Conservation (phyloP, 2,888 invertebrate genomes). For the Diabrotica balteata region DNA sequence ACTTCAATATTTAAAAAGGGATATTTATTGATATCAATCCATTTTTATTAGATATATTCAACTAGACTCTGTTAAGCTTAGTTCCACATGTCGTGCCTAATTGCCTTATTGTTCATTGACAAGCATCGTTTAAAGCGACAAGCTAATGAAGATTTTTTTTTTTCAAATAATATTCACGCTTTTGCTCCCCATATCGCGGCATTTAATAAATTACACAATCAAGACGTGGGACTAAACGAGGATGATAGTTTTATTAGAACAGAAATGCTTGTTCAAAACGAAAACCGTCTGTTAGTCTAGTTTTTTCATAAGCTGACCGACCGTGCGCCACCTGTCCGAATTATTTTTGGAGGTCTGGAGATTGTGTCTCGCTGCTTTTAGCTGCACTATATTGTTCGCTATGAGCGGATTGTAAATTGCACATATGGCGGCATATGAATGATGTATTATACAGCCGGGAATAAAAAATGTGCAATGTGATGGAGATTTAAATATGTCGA, state of each 20-base stretch:
- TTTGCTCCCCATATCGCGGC: not conserved
- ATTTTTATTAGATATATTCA: too few species aligned
- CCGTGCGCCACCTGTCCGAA: constrained; percentile 1
- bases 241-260: constrained; percentile 1
- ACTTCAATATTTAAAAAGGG: too few species aligned
- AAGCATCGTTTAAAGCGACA: not conserved
- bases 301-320: not conserved
- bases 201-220: constrained; percentile 5
- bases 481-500: too few species aligned
- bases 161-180: not conserved
- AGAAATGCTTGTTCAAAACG: not conserved
- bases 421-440: not conserved
- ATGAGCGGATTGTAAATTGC: not conserved
- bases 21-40: too few species aligned
- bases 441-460: not conserved
- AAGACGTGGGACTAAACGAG: not conserved
- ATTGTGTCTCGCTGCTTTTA: not conserved
- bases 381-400: too few species aligned
- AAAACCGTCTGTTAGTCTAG: not conserved
- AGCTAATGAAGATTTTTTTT: not conserved
- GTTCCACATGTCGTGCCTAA: too few species aligned
- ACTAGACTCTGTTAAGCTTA: too few species aligned
- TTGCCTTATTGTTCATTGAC: not conserved
- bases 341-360: constrained; percentile 3
- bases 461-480: too few species aligned